Evolutionary conservation across 2,113 vertebrate species (phyloP), one percentile per base, ranked within the genome.

Genomic region (Reinhardtius hippoglossoides): DNA sequence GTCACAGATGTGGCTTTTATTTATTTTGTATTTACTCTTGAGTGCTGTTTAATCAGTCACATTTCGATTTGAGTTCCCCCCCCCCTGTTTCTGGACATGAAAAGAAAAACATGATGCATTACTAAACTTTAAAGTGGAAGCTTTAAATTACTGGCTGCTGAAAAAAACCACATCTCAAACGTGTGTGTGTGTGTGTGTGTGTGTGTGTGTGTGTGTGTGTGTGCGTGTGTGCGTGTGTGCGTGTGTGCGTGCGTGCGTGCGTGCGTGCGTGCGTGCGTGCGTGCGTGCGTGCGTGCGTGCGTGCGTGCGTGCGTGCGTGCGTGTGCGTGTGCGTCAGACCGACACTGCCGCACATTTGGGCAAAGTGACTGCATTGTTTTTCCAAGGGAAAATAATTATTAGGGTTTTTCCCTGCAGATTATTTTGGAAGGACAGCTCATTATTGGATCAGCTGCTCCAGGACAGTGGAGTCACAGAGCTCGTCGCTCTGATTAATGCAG

Each of bases 341-440:
- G 27, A 24, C 20, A 31, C 46, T 14, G 52, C 27, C 13, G 9
- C 15, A 44, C 1, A 1, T 70, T 50, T 10, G 9, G 13, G 4
- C 35, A 48, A 57, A 50, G 59, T 52, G 65, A 58, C 50, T 6
- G 42, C 23, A 7, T 50, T 46, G 24, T 60, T 81, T 37, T 26
- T 5, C 46, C 57, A 63, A 16, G 24, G 20, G 73, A 56, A 62
- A 48, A 18, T 46, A 4, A 9, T 24, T 24, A 59, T 67, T 15
- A 35, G 46, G 26, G 58, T 68, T 54, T 64, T 57, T 50, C 50
- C 9, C 26, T 62, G 27, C 6, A 50, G 13, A 74, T 72, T 20
- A n/a, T 61, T 58, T 50, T 61, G 35, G 63, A n/a, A 3, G 44
- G 35, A 56, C 64, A 42, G 23, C 66, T 76, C 37, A 55, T 55